Evolutionary conservation across 2,888 invertebrate genomes (phyloP), one percentile per base, ranked within the genome.

Genomic region (Cantharis flavilabris): DNA sequence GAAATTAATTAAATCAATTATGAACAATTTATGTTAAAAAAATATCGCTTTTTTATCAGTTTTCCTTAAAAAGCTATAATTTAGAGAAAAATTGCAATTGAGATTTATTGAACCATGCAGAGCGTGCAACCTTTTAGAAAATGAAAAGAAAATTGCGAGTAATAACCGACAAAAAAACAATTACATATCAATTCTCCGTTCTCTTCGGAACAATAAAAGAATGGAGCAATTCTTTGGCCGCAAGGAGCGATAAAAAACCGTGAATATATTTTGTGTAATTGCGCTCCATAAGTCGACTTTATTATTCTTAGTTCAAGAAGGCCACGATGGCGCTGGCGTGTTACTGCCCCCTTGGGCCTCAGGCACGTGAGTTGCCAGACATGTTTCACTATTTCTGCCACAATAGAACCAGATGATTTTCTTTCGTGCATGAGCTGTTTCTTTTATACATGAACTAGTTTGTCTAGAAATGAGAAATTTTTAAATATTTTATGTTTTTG

Each of bases 191-290:
- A 88, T 88, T 88, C 76, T 79, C 77, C 86, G 84, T 81, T 84
- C 87, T 86, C 87, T 83, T 85, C 83, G 87, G 88, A 84, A 86
- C 88, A 86, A 88, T 88, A 88, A 88, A 88, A 87, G 88, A 88
- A 87, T 87, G 87, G 86, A 86, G 86, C 87, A 86, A 87, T 87
- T 87, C 86, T 84, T 86, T 86, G 83, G 88, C 88, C 88, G 88
- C 88, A 88, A 88, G 88, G 88, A 88, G 87, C 87, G 83, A 88
- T 88, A 88, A 88, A 88, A 88, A 88, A 88, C 87, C 88, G 88
- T 88, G 88, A 88, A 88, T 88, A 88, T 88, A 88, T 88, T 88
- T 88, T 88, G 88, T 88, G 88, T 88, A 88, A 88, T 88, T 88
- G 88, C 86, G 84, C 87, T 82, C 86, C 88, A 87, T 88, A 88